phyloP scores from a whole-genome alignment of 2,797 vertebrate species.

The Tragelaphus oryx region DNA sequence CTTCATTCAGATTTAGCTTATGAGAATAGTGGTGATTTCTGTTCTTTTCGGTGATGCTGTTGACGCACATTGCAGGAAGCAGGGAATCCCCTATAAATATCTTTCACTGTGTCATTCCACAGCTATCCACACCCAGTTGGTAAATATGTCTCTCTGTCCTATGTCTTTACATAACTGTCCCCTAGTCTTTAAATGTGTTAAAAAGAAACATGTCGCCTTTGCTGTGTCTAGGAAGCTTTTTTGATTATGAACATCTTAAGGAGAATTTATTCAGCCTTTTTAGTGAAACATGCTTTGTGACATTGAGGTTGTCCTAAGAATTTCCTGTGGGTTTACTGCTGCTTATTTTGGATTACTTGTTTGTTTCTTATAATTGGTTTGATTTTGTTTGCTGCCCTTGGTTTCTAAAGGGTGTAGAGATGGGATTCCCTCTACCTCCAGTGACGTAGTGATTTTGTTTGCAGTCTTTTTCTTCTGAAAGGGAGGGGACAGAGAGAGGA shows the following conservation, averaged over 20 bases:
- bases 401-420: slow-evolving; percentile 43
- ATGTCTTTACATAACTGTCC: slow-evolving; percentile 60
- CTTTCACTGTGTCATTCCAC: slow-evolving; percentile 76
- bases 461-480: slow-evolving; percentile 67
- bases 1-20: slow-evolving; percentile 66
- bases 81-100: slow-evolving; percentile 81
- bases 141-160: slow-evolving; percentile 65
- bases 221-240: not conserved
- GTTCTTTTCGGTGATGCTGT: slow-evolving; percentile 64
- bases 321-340: not conserved
- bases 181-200: slow-evolving; percentile 34
- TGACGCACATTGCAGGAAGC: slow-evolving; percentile 73
- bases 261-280: slow-evolving; percentile 41
- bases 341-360: not conserved
- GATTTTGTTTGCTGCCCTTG: slow-evolving; percentile 43
- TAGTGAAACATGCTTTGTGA: slow-evolving; percentile 35
- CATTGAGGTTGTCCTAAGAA: slow-evolving; percentile 26
- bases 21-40: slow-evolving; percentile 61
- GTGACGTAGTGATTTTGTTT: slow-evolving; percentile 75
- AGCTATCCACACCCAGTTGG: slow-evolving; percentile 69
- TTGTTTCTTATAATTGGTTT: slow-evolving; percentile 55
- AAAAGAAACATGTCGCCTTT: slow-evolving; percentile 18
- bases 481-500: slow-evolving; percentile 61
- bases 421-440: slow-evolving; percentile 56
- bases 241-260: not conserved